Conservation (phyloP, 2,888 invertebrate genomes). For the Drosophila borealis region DNA sequence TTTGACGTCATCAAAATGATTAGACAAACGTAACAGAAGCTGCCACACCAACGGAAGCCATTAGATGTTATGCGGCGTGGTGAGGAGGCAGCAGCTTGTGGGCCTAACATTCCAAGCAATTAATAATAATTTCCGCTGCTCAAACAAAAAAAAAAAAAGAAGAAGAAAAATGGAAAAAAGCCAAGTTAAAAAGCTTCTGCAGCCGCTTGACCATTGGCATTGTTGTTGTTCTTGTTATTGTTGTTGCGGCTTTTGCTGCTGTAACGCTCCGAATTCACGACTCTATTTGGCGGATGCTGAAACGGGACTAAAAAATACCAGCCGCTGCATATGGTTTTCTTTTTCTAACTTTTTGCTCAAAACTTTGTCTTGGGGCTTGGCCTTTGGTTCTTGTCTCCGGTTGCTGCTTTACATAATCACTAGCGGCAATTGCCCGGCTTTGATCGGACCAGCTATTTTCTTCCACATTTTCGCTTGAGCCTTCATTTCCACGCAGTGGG, state of each 20-base stretch:
- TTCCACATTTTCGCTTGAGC: too few relatives aligned
- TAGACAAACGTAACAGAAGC: conserved; percentile 53
- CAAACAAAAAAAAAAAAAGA: conserved; percentile 29
- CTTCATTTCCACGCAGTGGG: too few relatives aligned
- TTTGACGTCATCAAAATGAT: conserved; percentile 73
- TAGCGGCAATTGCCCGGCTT: too few relatives aligned
- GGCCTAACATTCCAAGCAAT: conserved; percentile 74
- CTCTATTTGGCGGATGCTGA: conserved; percentile 54
- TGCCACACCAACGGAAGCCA: conserved; percentile 75
- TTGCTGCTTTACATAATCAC: neutral
- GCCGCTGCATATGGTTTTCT: conserved; percentile 9
- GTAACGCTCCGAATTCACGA: conserved; percentile 35
- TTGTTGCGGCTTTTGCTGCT: conserved; percentile 14
- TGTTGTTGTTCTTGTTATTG: conserved; percentile 12
- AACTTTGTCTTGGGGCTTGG: conserved; percentile 27
- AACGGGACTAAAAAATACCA: conserved; percentile 16
- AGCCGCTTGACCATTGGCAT: conserved; percentile 2
- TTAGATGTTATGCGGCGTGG: conserved; percentile 46
- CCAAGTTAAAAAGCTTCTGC: conserved; percentile 50
- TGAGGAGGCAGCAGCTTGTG: conserved; percentile 11
- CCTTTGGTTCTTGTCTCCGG: neutral
- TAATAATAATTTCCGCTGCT: conserved; percentile 81
- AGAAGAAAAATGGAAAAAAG: conserved; percentile 29
- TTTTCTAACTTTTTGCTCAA: conserved; percentile 11
- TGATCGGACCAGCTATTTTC: too few relatives aligned